Conservation (phyloP, 2,797 vertebrate genomes). For the Tragelaphus oryx region DNA sequence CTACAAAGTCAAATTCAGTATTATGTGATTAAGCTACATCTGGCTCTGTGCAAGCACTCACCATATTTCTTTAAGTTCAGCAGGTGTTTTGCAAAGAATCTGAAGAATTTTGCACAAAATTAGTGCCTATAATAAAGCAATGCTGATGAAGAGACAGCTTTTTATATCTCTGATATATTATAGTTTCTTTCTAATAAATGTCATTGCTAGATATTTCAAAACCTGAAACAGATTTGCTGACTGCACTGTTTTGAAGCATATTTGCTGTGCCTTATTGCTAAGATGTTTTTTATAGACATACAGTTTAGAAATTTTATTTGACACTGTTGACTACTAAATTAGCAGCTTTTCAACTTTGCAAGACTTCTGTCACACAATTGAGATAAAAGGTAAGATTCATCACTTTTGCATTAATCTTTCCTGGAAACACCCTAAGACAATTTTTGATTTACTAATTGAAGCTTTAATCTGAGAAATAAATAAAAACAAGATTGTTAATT, state of each 20-base stretch:
- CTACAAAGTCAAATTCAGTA: conserved; percentile 81
- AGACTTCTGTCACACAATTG: conserved; percentile 70
- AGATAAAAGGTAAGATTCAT: conserved; percentile 73
- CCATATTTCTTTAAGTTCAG: conserved; percentile 85
- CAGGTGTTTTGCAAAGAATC: conserved; percentile 83
- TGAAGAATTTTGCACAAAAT: conserved; percentile 82
- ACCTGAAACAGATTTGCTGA: conserved; percentile 83
- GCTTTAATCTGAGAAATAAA: conserved; percentile 60
- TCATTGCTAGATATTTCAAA: conserved; percentile 85
- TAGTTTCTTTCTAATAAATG: conserved; percentile 85
- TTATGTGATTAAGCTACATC: conserved; percentile 86
- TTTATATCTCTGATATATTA: conserved; percentile 85
- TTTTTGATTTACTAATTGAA: conserved; percentile 73
- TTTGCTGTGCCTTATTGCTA: conserved; percentile 82
- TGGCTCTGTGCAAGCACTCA: conserved; percentile 80
- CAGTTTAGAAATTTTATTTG: conserved; percentile 85
- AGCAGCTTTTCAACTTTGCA: conserved; percentile 83
- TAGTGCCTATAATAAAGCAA: conserved; percentile 83
- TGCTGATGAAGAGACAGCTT: conserved; percentile 81
- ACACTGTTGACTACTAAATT: conserved; percentile 83
- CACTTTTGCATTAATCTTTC: conserved; percentile 72
- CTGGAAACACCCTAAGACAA: conserved; percentile 65
- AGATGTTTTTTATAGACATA: conserved; percentile 83
- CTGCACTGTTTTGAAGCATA: conserved; percentile 83
- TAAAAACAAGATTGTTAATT: not conserved